Base-by-base conservation (phyloP, 2,888 invertebrate species). In the Lasius fuliginosus region DNA sequence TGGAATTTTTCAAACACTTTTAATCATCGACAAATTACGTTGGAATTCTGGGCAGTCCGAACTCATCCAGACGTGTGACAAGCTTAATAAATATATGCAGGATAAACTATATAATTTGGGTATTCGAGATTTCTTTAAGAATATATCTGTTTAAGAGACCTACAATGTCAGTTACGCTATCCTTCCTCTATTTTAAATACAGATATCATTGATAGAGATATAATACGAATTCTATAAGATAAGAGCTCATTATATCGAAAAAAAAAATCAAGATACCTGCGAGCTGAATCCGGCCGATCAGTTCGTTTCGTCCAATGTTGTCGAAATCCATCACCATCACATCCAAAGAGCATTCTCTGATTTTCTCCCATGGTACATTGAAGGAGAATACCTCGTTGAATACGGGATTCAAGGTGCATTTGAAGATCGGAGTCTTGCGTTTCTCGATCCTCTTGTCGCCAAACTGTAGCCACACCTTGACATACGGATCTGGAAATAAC, bases 261-360 rank as follows among this genome's bases (percentile, higher is more conserved):
- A 33, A 30, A 33, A 79, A 46, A 12, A 18, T 56, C 27, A 40
- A 69, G 23, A 86, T 95, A 97, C 99, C 99, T 93, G 99, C 99
- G 93, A 99, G 96, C 91, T 98, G 96, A 95, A 99, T 99, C 94
- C 99, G 96, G 18, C 98, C 98, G 93, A 98, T 98, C 91, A 98
- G 96, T 95, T 98, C 98, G 94, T 98, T 98, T 89, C 98, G 96
- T 71, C 99, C 99, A 91, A 99, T 98, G 95, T 99, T 99, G 95
- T 99, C 99, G 95, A 99, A 99, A 95, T 99, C 99, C 99, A 99
- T 99, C 84, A 99, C 99, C 96, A 98, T 97, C 30, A 99, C 98
- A 93, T 99, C 98, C 88, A 99, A 96, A 69, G 98, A 98, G 93
- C 99, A 99, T 95, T 99, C 99, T 83, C 99, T 96, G 90, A 99